Conservation (phyloP, 2,113 vertebrate species). For the Rhombomys opimus region DNA sequence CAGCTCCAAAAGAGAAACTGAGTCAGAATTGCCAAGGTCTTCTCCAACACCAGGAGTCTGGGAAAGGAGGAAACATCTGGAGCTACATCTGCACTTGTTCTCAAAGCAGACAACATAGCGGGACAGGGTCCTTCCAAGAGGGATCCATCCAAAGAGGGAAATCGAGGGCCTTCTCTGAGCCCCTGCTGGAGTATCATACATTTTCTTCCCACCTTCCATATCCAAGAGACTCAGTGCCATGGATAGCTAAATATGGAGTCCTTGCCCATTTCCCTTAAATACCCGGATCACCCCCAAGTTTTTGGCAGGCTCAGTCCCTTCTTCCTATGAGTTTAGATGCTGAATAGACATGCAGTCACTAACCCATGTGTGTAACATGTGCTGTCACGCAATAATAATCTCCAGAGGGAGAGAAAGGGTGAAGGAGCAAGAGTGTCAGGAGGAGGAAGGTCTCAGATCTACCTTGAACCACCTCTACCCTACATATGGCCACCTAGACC, state of each 20-base stretch:
- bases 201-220: no score
- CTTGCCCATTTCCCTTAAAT: neutral
- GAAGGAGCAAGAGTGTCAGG: neutral
- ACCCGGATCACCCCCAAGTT: neutral
- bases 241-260: neutral
- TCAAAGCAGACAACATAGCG: neutral
- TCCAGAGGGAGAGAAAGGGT: neutral
- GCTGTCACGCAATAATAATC: neutral
- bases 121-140: neutral
- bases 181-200: neutral
- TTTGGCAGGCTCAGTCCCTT: neutral
- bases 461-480: neutral
- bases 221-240: neutral
- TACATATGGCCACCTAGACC: no score
- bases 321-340: neutral
- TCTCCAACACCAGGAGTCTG: neutral
- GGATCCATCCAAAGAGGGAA: neutral
- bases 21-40: neutral
- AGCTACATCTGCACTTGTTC: neutral
- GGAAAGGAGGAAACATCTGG: neutral
- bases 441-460: neutral
- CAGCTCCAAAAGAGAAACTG: neutral
- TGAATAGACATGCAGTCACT: neutral
- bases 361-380: neutral
- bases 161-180: neutral